Percentiles rank a stretch among this genome's conserved stretches.
phyloP scores from a whole-genome alignment of 2,113 vertebrate species.

The Scatophagus argus region DNA sequence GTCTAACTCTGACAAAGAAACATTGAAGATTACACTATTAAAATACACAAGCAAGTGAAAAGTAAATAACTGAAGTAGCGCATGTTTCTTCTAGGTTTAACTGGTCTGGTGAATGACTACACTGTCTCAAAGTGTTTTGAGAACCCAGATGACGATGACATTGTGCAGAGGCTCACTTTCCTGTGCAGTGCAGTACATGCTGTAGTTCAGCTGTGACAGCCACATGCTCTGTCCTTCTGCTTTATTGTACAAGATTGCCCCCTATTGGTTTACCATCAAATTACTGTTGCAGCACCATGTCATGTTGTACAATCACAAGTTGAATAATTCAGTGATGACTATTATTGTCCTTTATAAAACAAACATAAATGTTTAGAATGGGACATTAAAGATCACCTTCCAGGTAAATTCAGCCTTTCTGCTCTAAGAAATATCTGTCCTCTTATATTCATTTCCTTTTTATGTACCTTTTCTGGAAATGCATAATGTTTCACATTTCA shows the following conservation, averaged over 20 bases:
- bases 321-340: not conserved
- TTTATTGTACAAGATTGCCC: slow-evolving; percentile 73
- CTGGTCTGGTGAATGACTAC: not conserved
- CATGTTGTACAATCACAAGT: not conserved
- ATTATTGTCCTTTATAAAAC: slow-evolving; percentile 1
- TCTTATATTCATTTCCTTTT: not conserved
- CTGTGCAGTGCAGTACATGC: not conserved
- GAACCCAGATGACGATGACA: slow-evolving; percentile 10
- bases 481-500: not conserved
- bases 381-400: not conserved
- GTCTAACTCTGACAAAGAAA: not conserved
- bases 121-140: not conserved
- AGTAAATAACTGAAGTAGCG: not conserved
- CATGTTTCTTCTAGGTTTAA: not conserved
- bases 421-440: not conserved
- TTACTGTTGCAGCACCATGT: not conserved
- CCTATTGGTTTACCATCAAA: slow-evolving; percentile 65
- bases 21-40: not conserved
- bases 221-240: not conserved
- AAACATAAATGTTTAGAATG: not conserved
- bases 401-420: not conserved
- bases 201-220: slow-evolving; percentile 22
- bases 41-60: slow-evolving; percentile 5
- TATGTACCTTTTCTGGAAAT: not conserved
- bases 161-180: slow-evolving; percentile 13